Conservation (phyloP, 2,888 invertebrate species). For the Agrilus cyanescens region DNA sequence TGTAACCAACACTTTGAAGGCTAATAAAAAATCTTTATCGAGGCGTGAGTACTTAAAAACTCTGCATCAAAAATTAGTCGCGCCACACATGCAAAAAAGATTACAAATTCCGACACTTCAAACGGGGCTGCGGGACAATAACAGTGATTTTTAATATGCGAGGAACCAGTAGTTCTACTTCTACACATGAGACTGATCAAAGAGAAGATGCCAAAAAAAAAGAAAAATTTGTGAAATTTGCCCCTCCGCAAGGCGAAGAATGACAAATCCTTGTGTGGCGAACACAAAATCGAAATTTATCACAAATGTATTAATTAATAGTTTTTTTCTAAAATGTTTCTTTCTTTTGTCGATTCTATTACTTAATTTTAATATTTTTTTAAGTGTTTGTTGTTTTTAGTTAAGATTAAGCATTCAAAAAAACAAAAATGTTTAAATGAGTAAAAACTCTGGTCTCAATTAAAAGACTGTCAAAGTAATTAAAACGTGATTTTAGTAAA, state of each 20-base stretch:
- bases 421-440: neutral
- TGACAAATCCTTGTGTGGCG: constrained; percentile 1
- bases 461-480: neutral
- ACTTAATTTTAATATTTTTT: neutral
- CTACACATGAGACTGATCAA: neutral
- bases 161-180: neutral
- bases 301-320: constrained; percentile 1
- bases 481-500: neutral
- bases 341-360: constrained; percentile 1
- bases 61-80: neutral
- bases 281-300: neutral
- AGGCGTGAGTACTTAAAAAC: constrained; percentile 1
- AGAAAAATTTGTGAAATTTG: neutral
- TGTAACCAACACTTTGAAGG: neutral
- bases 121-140: neutral
- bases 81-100: constrained; percentile 1
- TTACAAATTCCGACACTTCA: neutral
- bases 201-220: neutral
- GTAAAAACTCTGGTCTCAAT: neutral
- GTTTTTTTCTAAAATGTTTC: neutral
- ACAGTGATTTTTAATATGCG: constrained; percentile 1
- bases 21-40: neutral
- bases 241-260: constrained; percentile 1
- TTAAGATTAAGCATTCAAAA: neutral
- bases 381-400: neutral